Base-by-base conservation (phyloP, 2,113 vertebrate genomes). In the Tyrannus savana region DNA sequence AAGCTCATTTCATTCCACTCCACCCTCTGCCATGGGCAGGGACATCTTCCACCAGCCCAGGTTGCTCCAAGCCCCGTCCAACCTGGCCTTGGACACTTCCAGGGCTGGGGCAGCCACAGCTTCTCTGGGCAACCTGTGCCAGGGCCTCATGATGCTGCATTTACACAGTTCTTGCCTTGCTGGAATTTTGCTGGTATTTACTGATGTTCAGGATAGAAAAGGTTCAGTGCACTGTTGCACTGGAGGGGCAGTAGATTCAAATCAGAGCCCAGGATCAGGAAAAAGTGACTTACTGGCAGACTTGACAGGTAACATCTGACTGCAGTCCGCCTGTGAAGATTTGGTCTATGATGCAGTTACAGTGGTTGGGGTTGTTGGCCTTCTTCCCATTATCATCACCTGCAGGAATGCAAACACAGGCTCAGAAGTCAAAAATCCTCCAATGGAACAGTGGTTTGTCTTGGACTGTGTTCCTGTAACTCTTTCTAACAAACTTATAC, bases 291-390 rank as follows among this genome's bases (percentile, higher is more conserved):
- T 98, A 99, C 99, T 99, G 99, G 98, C 99, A 99, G 97, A 99
- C 99, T 97, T 99, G 99, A 98, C 99, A 99, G 92, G 99, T 99
- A 95, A 99, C 99, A 39, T 99, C 99, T 28, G 99, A 99, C 98
- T 99, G 99, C 96, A 99, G 98, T 93, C 99, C 99, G 1, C 99
- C 99, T 1, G 99, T 99, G 98, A 99, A 99, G 97, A 99, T 99
- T 98, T 99, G 99, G 98, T 99, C 99, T 90, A 99, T 99, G 98
- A 99, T 99, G 98, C 99, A 99, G 98, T 99, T 99, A 98, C 99
- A 99, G 98, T 99, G 99, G 98, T 99, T 99, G 96, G 99, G 99
- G 98, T 99, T 99, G 98, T 98, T 99, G 98, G 99, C 99, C 98
- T 99, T 99, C 97, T 99, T 99, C 84, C 99, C 99, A 16, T 99